Percentiles rank a stretch among this genome's conserved stretches.
Conservation (phyloP, 1,140 invertebrate species). For the Lasaia peninsularis region DNA sequence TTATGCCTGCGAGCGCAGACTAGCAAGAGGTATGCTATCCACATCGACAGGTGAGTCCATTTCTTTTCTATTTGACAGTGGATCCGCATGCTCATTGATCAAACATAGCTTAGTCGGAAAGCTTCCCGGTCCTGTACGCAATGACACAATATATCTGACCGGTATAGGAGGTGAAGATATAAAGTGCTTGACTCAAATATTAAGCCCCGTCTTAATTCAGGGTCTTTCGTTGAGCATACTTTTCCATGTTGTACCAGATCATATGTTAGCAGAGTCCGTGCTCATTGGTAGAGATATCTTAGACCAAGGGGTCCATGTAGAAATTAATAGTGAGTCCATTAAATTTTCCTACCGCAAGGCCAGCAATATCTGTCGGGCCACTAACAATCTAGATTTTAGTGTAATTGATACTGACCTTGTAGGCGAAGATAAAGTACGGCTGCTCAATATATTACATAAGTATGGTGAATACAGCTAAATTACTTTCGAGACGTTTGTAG, state of each 20-base stretch:
- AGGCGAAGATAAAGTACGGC: too few species aligned
- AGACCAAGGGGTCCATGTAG: constrained; percentile 2
- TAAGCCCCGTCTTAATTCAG: constrained; percentile 17
- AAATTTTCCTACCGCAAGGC: constrained; percentile 12
- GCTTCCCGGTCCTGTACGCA: constrained; percentile 21
- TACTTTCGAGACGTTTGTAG: too few species aligned
- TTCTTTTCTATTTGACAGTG: constrained; percentile 28
- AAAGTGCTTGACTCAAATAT: constrained; percentile 10
- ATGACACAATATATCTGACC: constrained; percentile 18
- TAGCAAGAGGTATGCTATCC: constrained; percentile 18
- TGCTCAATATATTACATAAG: too few species aligned
- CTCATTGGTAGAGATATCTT: constrained; percentile 25
- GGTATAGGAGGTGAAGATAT: constrained; percentile 21
- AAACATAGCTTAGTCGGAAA: constrained; percentile 20
- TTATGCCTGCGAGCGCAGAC: constrained; percentile 18
- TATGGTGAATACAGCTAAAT: not conserved
- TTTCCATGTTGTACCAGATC: constrained; percentile 27
- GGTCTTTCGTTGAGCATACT: constrained; percentile 17
- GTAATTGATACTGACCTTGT: too few species aligned
- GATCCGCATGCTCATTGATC: constrained; percentile 26
- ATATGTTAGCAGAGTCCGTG: constrained; percentile 15
- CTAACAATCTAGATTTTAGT: not conserved
- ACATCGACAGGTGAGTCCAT: constrained; percentile 27
- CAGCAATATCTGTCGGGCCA: not conserved
- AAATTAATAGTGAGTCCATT: constrained; percentile 21